Conservation (phyloP, 2,888 invertebrate genomes). For the Leptinotarsa rubiginosa region DNA sequence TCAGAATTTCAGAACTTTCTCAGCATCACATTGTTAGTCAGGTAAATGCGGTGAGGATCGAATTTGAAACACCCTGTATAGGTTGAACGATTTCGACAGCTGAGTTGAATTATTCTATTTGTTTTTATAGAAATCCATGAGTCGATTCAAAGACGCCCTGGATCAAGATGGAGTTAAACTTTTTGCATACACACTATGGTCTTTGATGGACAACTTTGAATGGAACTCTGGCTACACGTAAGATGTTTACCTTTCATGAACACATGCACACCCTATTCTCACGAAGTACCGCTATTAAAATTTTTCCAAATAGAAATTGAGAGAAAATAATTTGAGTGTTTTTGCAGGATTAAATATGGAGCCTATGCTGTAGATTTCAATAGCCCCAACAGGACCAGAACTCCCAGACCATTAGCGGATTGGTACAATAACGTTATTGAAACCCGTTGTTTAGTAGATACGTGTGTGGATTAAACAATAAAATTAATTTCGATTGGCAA, state of each 20-base stretch:
- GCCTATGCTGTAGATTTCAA: constrained; percentile 76
- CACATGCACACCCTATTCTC: constrained; percentile 53
- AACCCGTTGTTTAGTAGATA: constrained; percentile 52
- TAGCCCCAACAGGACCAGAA: constrained; percentile 71
- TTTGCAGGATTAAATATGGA: constrained; percentile 74
- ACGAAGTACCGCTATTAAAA: background rate
- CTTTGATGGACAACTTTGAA: constrained; percentile 26
- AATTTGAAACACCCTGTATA: too few relatives aligned
- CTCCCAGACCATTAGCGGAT: constrained; percentile 73
- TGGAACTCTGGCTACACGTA: constrained; percentile 46
- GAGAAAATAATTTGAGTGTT: too few relatives aligned
- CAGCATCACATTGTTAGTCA: too few relatives aligned
- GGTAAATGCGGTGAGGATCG: too few relatives aligned
- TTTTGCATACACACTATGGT: constrained; percentile 33
- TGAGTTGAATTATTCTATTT: too few relatives aligned
- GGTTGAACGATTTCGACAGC: too few relatives aligned
- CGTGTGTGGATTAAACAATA: constrained; percentile 33
- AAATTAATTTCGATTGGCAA: background rate
- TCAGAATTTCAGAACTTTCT: too few relatives aligned
- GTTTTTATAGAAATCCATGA: constrained; percentile 28
- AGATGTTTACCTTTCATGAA: constrained; percentile 57
- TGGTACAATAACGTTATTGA: constrained; percentile 70
- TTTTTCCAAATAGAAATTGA: too few relatives aligned
- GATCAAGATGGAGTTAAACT: constrained; percentile 33
- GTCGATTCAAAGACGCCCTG: constrained; percentile 29